phyloP scores from a whole-genome alignment of 2,888 invertebrate species.

The Teleiodes luculella region DNA sequence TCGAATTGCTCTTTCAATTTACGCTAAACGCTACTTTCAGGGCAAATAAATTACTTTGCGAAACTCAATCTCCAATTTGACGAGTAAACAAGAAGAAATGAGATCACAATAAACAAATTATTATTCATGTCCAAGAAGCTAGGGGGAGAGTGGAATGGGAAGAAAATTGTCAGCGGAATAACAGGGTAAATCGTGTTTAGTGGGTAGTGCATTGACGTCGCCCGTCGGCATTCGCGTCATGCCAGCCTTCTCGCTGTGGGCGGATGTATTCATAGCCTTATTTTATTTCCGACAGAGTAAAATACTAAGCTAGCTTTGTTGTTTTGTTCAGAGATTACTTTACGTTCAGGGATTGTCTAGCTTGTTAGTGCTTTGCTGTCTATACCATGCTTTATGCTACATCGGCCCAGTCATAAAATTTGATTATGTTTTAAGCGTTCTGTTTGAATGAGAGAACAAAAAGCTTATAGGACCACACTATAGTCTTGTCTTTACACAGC shows the following conservation, averaged over 20 bases:
- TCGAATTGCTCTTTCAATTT: slow-evolving; percentile 27
- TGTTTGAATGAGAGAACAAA: too few relatives aligned
- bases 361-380: too few relatives aligned
- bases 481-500: too few relatives aligned
- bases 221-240: slow-evolving; percentile 22
- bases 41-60: slow-evolving; percentile 43
- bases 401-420: too few relatives aligned
- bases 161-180: slow-evolving; percentile 45
- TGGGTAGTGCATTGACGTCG: slow-evolving; percentile 22
- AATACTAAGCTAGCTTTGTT: slow-evolving; percentile 11
- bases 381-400: too few relatives aligned
- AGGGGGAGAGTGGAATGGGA: slow-evolving; percentile 37
- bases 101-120: slow-evolving; percentile 60
- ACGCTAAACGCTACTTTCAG: slow-evolving; percentile 26
- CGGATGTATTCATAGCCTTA: slow-evolving; percentile 29
- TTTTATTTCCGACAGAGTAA: slow-evolving; percentile 23
- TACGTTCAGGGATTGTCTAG: background rate
- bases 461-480: too few relatives aligned
- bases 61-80: slow-evolving; percentile 39
- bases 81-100: slow-evolving; percentile 43
- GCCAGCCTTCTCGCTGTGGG: slow-evolving; percentile 12
- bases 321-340: slow-evolving; percentile 10
- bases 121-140: slow-evolving; percentile 48
- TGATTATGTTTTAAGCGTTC: too few relatives aligned
- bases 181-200: slow-evolving; percentile 45